Base-by-base conservation (phyloP, 1,140 invertebrate species). In the Bombus impatiens region DNA sequence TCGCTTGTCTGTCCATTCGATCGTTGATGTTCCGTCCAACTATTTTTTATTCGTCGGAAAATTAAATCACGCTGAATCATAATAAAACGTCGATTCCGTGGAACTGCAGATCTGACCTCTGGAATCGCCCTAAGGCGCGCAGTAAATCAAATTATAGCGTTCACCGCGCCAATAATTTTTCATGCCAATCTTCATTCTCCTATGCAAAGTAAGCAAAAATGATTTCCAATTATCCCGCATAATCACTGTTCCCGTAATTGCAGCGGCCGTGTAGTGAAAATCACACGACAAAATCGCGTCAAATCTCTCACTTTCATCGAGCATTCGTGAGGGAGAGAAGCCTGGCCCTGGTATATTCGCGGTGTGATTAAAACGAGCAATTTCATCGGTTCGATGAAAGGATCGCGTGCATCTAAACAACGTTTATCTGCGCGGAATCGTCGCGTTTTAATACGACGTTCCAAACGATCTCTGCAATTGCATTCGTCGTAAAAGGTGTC, bases 391-490 rank as follows among this genome's bases (percentile, higher is more conserved):
- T 77, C 62, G 71, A 82, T 77, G 47, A 57, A 71, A 76, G 78
- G 40, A 78, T 88, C 81, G 76, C 86, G 76, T 88, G 87, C 40
- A 18, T 79, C 74, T 71, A 76, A 88, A 78, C 71, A 40, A 84
- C 78, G 67, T 88, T 84, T 84, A 67, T 47, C 47, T 18, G 22
- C n/a, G 53, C 40, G 8, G 37, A 42, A 82, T 82, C 80, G 22
- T 59, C 25, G 44, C 44, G 32, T 53, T 80, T 70, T 47, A 70
- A 70, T 32, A 42, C 22, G 25, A 25, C 65, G 35, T 40, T 53
- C 35, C 37, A 42, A 78, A 81, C 32, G 47, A 81, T 42, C 37
- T 22, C 2, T 8, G 15, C 68, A 8, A 37, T 40, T 28, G 25
- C 40, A 3, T 44, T 40, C n/a, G 12, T 35, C 79, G 68, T 62